Conservation (phyloP, 1,140 invertebrate species). For the Tribolium madens region DNA sequence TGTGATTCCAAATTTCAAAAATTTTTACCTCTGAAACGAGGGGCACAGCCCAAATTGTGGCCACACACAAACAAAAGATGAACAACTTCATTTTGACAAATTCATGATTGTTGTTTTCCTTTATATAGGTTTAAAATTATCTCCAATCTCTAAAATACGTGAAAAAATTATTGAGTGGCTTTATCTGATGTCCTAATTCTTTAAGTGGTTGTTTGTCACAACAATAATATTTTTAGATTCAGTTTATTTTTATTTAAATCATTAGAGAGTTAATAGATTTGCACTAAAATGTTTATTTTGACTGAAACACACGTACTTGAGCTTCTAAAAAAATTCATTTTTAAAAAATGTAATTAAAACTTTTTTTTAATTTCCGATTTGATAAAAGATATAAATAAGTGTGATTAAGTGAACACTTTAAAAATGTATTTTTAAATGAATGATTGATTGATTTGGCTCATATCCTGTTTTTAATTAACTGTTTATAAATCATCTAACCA, state of each 20-base stretch:
- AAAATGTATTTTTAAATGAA: too few species aligned
- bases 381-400: too few species aligned
- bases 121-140: neutral
- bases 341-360: neutral
- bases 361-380: too few species aligned
- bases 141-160: neutral
- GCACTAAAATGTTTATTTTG: neutral
- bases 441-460: too few species aligned
- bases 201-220: neutral
- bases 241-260: neutral
- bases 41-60: neutral
- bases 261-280: neutral
- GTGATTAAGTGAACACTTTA: too few species aligned
- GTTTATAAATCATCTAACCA: too few species aligned
- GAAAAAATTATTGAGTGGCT: neutral
- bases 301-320: neutral
- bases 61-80: neutral
- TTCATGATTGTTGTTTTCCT: neutral
- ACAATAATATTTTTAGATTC: neutral
- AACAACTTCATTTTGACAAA: neutral
- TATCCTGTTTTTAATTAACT: too few species aligned
- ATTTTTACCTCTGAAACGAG: neutral
- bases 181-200: neutral
- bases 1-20: neutral
- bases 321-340: neutral